Evolutionary conservation across 2,888 invertebrate genomes (phyloP).

Genomic region (Noctua janthina): DNA sequence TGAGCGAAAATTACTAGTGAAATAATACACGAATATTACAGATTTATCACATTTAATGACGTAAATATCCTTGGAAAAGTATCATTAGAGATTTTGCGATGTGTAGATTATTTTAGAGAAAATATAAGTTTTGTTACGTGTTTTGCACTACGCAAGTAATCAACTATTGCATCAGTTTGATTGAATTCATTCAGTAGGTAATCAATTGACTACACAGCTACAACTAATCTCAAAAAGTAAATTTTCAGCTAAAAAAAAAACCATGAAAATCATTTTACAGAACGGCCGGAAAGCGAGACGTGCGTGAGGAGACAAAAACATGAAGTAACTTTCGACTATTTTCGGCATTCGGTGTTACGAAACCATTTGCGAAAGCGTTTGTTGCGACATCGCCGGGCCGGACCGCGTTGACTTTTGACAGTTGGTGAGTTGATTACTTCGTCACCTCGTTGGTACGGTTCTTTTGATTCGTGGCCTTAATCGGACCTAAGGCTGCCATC

Average conservation of each 20-base stretch:
- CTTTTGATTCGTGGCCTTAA: background rate
- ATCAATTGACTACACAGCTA: background rate
- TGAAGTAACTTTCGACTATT: slow-evolving; percentile 85
- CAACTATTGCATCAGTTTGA: background rate
- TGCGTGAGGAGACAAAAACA: slow-evolving; percentile 78
- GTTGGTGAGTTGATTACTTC: slow-evolving; percentile 34
- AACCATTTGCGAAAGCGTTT: slow-evolving; percentile 86
- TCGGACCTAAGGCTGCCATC: background rate
- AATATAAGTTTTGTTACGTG: background rate
- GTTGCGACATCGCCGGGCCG: slow-evolving; percentile 76
- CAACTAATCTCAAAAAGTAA: slow-evolving; percentile 1
- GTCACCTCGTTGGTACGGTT: slow-evolving; percentile 25
- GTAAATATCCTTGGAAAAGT: slow-evolving; percentile 18
- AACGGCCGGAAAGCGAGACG: slow-evolving; percentile 68
- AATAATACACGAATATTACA: slow-evolving; percentile 24
- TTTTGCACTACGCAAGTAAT: background rate
- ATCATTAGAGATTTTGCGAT: slow-evolving; percentile 15
- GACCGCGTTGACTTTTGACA: slow-evolving; percentile 51
- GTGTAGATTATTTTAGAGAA: slow-evolving; percentile 14
- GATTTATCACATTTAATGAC: slow-evolving; percentile 29
- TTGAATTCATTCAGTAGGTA: background rate
- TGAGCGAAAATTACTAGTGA: slow-evolving; percentile 16
- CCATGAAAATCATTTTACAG: slow-evolving; percentile 26
- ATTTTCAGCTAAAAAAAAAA: slow-evolving; percentile 29
- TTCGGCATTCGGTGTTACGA: slow-evolving; percentile 83